Conservation (phyloP, 2,113 vertebrate genomes). For the Sceloporus undulatus region DNA sequence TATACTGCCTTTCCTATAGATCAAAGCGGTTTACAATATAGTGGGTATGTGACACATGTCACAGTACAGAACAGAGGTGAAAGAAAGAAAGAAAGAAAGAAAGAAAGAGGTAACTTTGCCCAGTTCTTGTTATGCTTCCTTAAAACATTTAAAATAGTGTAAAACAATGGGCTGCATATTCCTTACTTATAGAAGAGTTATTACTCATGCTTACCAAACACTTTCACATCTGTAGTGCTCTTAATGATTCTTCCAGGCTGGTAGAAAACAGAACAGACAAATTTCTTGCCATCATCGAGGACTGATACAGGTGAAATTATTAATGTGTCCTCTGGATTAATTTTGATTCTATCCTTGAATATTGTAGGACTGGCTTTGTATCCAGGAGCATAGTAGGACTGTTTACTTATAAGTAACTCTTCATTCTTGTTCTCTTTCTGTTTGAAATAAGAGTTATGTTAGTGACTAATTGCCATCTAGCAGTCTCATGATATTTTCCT, state of each 20-base stretch:
- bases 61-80: too few species aligned
- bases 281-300: conserved; percentile 58
- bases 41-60: too few species aligned
- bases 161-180: too few species aligned
- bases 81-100: too few species aligned
- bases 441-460: conserved; percentile 34
- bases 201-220: conserved; percentile 67
- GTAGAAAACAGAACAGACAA: conserved; percentile 48
- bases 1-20: too few species aligned
- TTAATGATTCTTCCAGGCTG: conserved; percentile 49
- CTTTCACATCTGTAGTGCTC: conserved; percentile 66
- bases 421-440: conserved; percentile 62
- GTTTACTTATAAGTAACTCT: conserved; percentile 59
- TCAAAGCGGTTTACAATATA: too few species aligned
- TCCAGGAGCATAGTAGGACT: conserved; percentile 30
- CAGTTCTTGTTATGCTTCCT: too few species aligned
- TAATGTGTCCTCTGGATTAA: conserved; percentile 33
- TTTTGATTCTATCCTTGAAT: conserved; percentile 33
- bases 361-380: not conserved
- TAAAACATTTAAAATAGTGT: not conserved
- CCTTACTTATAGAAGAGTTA: too few species aligned
- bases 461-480: not conserved
- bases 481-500: conserved; percentile 5
- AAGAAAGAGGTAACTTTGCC: too few species aligned
- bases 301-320: conserved; percentile 61